These are phyloP conservation scores for Hystrix brachyura DNA, from an alignment of 2,113 vertebrate genomes.

Conservation along the genomic window DNA sequence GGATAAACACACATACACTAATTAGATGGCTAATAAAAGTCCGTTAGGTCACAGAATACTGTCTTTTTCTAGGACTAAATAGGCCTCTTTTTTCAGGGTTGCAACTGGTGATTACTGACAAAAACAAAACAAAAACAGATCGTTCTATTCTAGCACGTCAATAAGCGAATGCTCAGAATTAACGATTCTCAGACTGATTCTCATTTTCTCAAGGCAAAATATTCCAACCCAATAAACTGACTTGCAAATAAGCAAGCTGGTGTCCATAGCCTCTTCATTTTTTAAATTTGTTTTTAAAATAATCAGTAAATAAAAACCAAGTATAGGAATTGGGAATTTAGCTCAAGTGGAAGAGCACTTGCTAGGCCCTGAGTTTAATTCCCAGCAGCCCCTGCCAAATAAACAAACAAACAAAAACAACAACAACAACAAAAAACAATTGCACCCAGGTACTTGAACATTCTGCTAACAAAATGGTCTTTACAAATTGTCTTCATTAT, in stretches of 20 bases:
- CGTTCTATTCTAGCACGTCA: slow-evolving; percentile 56
- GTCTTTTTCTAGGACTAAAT: slow-evolving; percentile 46
- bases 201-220: slow-evolving; percentile 72
- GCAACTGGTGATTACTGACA: slow-evolving; percentile 63
- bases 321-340: too few species aligned
- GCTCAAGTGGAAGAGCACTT: too few species aligned
- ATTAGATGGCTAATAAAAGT: not conserved
- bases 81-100: slow-evolving; percentile 20
- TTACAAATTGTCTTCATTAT: slow-evolving; percentile 51
- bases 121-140: slow-evolving; percentile 64
- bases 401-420: too few species aligned
- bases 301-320: not conserved
- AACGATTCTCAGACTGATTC: not conserved
- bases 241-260: slow-evolving; percentile 46
- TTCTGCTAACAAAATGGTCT: slow-evolving; percentile 33
- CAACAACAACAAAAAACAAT: not conserved
- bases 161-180: slow-evolving; percentile 69
- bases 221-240: slow-evolving; percentile 65
- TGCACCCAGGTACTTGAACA: not conserved
- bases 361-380: too few species aligned
- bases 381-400: too few species aligned
- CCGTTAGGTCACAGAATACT: slow-evolving; percentile 35
- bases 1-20: not conserved
- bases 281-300: not conserved
- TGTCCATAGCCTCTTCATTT: slow-evolving; percentile 34